A percentile compares a stretch with the other conserved stretches of the same genome.
Conservation (phyloP, 2,113 vertebrate species). For the Rhegmatorhina hoffmannsi region DNA sequence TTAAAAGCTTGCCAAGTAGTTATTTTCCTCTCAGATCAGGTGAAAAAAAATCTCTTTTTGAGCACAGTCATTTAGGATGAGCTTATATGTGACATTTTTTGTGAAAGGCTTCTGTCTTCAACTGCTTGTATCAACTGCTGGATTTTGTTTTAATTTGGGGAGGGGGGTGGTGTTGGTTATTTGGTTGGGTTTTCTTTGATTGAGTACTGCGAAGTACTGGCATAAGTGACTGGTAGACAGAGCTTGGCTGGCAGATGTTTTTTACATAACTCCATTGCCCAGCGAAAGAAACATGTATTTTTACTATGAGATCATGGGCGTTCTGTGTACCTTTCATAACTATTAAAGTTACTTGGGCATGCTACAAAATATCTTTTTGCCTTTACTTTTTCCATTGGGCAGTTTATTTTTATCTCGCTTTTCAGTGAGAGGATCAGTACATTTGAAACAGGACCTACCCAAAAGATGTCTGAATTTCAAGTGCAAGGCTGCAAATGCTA, state of each 20-base stretch:
- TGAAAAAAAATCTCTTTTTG: not conserved
- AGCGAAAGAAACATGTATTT: constrained; percentile 21
- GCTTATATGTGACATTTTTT: not conserved
- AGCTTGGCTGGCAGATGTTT: not conserved
- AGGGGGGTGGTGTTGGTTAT: too few relatives aligned
- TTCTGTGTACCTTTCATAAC: constrained; percentile 10
- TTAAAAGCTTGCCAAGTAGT: not conserved
- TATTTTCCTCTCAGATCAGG: constrained; percentile 14
- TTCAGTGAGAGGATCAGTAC: not conserved
- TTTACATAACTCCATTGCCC: not conserved
- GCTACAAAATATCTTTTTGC: not conserved
- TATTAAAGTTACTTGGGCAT: not conserved
- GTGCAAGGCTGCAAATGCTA: not conserved
- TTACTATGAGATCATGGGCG: not conserved
- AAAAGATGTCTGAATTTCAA: not conserved
- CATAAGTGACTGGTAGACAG: not conserved
- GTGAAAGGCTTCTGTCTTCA: not conserved
- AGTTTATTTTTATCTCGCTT: not conserved
- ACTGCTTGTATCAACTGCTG: not conserved
- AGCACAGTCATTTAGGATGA: not conserved
- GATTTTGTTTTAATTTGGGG: not conserved
- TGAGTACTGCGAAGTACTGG: not conserved
- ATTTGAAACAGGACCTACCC: not conserved
- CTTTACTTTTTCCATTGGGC: not conserved
- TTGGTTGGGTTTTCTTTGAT: too few relatives aligned